A percentile compares a stretch with the other conserved stretches of the same genome.
These are phyloP conservation scores for Mobula hypostoma DNA, from an alignment of 2,113 vertebrate species.

Conservation along the genomic window DNA sequence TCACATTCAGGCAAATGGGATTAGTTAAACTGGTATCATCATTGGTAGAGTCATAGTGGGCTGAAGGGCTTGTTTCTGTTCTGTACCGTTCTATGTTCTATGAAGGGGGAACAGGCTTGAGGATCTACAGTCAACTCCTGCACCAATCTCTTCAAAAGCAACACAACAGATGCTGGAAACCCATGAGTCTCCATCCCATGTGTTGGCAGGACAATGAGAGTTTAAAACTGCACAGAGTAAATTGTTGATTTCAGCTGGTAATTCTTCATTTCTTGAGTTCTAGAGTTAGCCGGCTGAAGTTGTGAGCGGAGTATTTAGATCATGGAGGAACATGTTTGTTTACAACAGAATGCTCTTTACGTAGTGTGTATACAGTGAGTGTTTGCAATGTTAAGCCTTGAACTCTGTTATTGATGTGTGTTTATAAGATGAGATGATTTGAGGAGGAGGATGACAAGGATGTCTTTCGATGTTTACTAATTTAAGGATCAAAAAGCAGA, in stretches of 20 bases:
- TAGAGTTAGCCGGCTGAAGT: not conserved
- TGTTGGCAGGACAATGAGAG: not conserved
- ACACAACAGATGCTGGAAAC: too few relatives aligned
- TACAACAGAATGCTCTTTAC: not conserved
- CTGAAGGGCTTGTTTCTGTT: too few relatives aligned
- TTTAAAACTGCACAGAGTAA: not conserved
- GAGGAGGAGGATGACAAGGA: not conserved
- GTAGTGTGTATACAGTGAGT: not conserved
- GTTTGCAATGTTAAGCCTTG: not conserved
- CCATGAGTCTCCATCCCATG: not conserved
- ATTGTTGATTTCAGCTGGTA: not conserved
- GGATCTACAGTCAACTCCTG: too few relatives aligned
- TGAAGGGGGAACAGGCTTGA: too few relatives aligned
- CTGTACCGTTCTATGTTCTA: too few relatives aligned
- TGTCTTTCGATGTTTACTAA: not conserved
- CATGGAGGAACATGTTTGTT: not conserved
- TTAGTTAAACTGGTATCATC: too few relatives aligned
- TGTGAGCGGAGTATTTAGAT: not conserved
- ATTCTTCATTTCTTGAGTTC: not conserved
- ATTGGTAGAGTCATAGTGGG: too few relatives aligned
- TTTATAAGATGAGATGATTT: slow-evolving; percentile 9
- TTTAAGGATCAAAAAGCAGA: not conserved
- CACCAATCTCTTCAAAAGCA: too few relatives aligned
- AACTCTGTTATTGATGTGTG: not conserved
- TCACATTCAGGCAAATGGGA: too few relatives aligned